These are phyloP conservation scores for Ceratina australensis DNA, from an alignment of 1,140 invertebrate species.

Conservation along the genomic window DNA sequence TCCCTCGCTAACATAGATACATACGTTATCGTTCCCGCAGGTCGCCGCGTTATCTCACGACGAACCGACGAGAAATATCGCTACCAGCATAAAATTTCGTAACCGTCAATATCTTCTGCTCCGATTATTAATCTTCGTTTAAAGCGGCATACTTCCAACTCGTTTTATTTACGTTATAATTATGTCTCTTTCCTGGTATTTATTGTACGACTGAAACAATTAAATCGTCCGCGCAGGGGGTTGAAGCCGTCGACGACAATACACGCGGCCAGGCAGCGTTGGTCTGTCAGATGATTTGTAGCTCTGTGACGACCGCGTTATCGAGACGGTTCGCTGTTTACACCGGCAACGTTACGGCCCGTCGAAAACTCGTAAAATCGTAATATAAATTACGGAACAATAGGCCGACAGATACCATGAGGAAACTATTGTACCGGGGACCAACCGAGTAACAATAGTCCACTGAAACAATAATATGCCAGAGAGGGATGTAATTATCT, in stretches of 20 bases:
- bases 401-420: slow-evolving; percentile 49
- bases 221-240: too few species aligned
- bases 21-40: not conserved
- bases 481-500: slow-evolving; percentile 65
- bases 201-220: too few species aligned
- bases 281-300: slow-evolving; percentile 44
- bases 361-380: slow-evolving; percentile 60
- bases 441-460: slow-evolving; percentile 56
- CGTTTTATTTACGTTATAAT: too few species aligned
- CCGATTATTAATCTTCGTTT: too few species aligned
- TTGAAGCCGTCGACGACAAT: too few species aligned
- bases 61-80: too few species aligned
- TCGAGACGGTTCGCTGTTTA: slow-evolving; percentile 35
- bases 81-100: too few species aligned
- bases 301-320: slow-evolving; percentile 12
- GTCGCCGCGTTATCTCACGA: too few species aligned
- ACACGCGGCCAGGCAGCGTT: too few species aligned
- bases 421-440: slow-evolving; percentile 53
- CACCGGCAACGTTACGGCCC: slow-evolving; percentile 22
- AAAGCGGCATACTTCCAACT: too few species aligned
- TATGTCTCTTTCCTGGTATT: too few species aligned
- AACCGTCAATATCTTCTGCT: too few species aligned
- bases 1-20: not conserved
- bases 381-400: slow-evolving; percentile 62
- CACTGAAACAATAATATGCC: slow-evolving; percentile 58